These are phyloP conservation scores for Chaetorhynchus papuensis DNA, from an alignment of 2,113 vertebrate species.

Conservation along the genomic window DNA sequence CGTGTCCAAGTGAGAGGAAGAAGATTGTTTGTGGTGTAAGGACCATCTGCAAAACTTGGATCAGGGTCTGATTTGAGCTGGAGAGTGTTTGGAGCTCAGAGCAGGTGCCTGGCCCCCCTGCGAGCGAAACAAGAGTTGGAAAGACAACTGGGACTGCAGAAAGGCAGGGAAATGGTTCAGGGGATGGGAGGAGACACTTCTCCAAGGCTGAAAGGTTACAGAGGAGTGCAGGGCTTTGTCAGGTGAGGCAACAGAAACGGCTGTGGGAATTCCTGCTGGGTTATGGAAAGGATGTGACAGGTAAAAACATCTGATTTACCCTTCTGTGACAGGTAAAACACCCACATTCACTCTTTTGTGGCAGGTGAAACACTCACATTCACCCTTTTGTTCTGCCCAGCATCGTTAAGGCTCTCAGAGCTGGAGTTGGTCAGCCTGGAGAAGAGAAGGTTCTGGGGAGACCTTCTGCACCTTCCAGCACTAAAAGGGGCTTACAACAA, in stretches of 20 bases:
- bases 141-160: not conserved
- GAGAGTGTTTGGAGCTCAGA: not conserved
- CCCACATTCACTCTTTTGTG: not conserved
- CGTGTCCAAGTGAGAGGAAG: fast-evolving
- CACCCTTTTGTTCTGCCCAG: not conserved
- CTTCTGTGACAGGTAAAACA: not conserved
- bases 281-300: not conserved
- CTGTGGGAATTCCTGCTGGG: not conserved
- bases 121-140: not conserved
- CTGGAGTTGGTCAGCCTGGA: not conserved
- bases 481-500: not conserved
- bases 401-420: not conserved
- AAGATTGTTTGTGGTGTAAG: not conserved
- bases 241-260: not conserved
- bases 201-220: not conserved
- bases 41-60: not conserved
- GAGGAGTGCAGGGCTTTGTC: not conserved
- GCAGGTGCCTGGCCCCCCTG: not conserved
- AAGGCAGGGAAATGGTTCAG: not conserved
- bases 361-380: not conserved
- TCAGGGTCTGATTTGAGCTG: not conserved
- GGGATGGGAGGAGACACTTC: not conserved
- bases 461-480: not conserved
- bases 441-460: not conserved
- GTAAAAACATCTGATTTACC: not conserved